Conservation (phyloP, 2,113 vertebrate genomes). For the Chinchilla lanigera region DNA sequence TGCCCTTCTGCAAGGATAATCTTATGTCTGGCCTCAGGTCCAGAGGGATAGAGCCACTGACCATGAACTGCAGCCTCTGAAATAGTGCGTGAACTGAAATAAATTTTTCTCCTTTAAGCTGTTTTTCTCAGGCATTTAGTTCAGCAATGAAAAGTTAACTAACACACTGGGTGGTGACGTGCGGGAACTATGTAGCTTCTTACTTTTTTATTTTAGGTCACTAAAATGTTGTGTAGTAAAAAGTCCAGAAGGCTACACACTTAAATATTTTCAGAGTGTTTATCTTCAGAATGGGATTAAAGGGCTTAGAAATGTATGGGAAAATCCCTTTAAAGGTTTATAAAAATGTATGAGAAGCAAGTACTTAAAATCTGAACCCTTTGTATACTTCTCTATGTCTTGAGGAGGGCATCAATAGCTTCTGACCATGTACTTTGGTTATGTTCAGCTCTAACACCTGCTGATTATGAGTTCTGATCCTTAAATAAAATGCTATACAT, state of each 20-base stretch:
- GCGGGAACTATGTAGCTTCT: neutral
- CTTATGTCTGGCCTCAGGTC: neutral
- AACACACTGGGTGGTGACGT: neutral
- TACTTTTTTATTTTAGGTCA: slow-evolving; percentile 46
- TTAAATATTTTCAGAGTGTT: slow-evolving; percentile 12
- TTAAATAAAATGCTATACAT: neutral
- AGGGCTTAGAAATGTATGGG: neutral
- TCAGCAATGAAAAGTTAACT: neutral
- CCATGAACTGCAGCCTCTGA: neutral
- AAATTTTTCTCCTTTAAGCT: neutral
- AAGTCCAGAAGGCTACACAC: neutral
- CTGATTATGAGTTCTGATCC: neutral
- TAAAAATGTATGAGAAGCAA: neutral
- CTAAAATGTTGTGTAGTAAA: neutral
- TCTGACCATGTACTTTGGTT: neutral
- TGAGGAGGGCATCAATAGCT: neutral
- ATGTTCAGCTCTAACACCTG: neutral
- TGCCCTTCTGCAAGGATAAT: neutral
- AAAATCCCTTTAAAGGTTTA: neutral
- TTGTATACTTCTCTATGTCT: neutral
- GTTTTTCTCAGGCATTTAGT: neutral
- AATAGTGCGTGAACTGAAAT: neutral
- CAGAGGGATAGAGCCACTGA: neutral
- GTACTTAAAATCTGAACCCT: neutral
- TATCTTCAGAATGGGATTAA: neutral